Evolutionary conservation across 2,888 invertebrate genomes (phyloP).

Genomic region (Leptogaster cylindrica): DNA sequence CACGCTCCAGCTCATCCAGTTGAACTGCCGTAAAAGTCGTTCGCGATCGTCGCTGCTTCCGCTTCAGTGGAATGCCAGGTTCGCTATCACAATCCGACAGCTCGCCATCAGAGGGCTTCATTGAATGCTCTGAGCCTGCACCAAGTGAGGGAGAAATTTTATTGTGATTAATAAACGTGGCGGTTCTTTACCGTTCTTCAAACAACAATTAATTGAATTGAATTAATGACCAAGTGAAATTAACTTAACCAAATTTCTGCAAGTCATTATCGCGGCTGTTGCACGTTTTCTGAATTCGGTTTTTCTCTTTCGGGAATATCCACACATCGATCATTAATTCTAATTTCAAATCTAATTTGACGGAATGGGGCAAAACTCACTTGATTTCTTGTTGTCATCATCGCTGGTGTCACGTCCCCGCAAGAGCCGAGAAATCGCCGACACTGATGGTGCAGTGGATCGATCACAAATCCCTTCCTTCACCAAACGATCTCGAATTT

Average conservation of each 20-base stretch:
- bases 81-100: constrained; percentile 77
- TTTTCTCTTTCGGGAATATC: constrained; percentile 15
- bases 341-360: constrained; percentile 23
- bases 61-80: constrained; percentile 79
- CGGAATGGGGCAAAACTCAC: constrained; percentile 42
- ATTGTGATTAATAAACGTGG: neutral
- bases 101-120: constrained; percentile 59
- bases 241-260: neutral
- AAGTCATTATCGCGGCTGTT: constrained; percentile 19
- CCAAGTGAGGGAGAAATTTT: neutral
- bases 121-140: constrained; percentile 51
- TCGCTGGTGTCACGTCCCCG: constrained; percentile 70
- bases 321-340: constrained; percentile 45
- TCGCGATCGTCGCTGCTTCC: constrained; percentile 81
- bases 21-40: constrained; percentile 88
- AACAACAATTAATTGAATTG: constrained; percentile 14
- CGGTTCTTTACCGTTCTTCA: constrained; percentile 6
- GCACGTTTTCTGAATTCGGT: neutral
- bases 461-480: constrained; percentile 71
- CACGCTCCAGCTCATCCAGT: constrained; percentile 80
- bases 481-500: constrained; percentile 89
- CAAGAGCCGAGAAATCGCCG: constrained; percentile 81
- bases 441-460: constrained; percentile 73
- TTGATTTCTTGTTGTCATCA: constrained; percentile 49
- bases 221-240: constrained; percentile 27